phyloP scores from a whole-genome alignment of 2,113 vertebrate genomes.

The Sceloporus tristichus region DNA sequence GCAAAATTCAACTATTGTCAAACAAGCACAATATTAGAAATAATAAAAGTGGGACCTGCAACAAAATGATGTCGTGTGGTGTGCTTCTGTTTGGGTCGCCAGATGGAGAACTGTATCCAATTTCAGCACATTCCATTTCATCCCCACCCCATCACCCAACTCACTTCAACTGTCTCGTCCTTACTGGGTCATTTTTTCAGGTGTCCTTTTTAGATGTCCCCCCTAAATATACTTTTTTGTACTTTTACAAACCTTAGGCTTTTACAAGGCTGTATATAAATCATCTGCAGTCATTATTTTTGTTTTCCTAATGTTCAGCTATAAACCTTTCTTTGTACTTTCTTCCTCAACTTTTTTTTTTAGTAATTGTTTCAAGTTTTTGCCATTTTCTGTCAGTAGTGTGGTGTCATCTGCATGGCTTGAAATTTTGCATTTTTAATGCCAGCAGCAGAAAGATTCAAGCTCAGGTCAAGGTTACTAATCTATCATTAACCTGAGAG shows the following conservation, averaged over 20 bases:
- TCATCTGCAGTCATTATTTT: too few species aligned
- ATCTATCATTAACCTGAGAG: neutral
- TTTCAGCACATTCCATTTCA: neutral
- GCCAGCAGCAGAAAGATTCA: slow-evolving; percentile 60
- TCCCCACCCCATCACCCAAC: neutral
- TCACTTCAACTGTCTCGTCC: too few species aligned
- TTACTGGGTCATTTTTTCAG: neutral
- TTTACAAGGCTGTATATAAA: too few species aligned
- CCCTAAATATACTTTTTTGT: neutral
- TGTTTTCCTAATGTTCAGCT: too few species aligned
- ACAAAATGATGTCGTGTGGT: neutral
- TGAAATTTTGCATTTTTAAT: slow-evolving; percentile 35
- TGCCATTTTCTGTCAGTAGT: too few species aligned
- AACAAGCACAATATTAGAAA: slow-evolving; percentile 16
- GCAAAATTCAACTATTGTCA: slow-evolving; percentile 40
- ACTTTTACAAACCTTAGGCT: too few species aligned
- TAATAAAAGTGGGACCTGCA: neutral
- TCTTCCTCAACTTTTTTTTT: too few species aligned
- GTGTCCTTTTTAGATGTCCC: neutral
- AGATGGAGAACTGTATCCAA: neutral
- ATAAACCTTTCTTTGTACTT: too few species aligned
- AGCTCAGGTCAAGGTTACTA: slow-evolving; percentile 43
- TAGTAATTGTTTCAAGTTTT: too few species aligned
- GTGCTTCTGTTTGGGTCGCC: neutral
- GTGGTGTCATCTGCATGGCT: too few species aligned